These are phyloP conservation scores for Naso thynnoides DNA, from an alignment of 2,797 vertebrate species.

Conservation along the genomic window DNA sequence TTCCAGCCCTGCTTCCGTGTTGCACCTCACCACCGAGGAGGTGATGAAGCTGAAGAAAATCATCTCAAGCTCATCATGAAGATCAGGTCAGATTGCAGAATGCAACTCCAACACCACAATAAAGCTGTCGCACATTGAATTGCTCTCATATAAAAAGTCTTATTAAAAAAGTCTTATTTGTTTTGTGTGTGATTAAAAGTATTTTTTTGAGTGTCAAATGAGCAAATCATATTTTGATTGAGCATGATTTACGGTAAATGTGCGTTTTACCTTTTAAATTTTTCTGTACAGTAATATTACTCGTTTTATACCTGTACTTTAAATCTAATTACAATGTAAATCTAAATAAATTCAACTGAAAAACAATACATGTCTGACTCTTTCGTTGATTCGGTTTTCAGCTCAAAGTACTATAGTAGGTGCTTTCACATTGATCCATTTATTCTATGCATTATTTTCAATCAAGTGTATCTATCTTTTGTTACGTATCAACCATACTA, in stretches of 20 bases:
- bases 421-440: background rate
- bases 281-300: conserved; percentile 4
- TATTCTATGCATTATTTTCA: background rate
- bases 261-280: background rate
- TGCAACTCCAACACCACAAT: conserved; percentile 34
- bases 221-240: too few relatives aligned
- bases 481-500: too few relatives aligned
- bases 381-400: background rate
- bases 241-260: too few relatives aligned
- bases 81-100: background rate
- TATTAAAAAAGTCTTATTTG: background rate
- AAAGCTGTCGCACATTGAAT: conserved; percentile 14
- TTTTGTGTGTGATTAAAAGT: background rate
- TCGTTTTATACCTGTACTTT: background rate
- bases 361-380: background rate
- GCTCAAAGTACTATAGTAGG: background rate
- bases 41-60: conserved; percentile 80
- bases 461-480: background rate
- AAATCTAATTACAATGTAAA: conserved; percentile 14
- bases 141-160: background rate
- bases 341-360: conserved; percentile 16
- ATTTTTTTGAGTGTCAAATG: background rate
- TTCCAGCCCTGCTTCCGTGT: conserved; percentile 45
- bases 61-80: conserved; percentile 67
- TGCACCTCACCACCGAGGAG: conserved; percentile 67